A percentile compares a stretch with the other conserved stretches of the same genome.
Evolutionary conservation across 1,140 invertebrate genomes (phyloP).

Genomic region (Ceratina calcarata): DNA sequence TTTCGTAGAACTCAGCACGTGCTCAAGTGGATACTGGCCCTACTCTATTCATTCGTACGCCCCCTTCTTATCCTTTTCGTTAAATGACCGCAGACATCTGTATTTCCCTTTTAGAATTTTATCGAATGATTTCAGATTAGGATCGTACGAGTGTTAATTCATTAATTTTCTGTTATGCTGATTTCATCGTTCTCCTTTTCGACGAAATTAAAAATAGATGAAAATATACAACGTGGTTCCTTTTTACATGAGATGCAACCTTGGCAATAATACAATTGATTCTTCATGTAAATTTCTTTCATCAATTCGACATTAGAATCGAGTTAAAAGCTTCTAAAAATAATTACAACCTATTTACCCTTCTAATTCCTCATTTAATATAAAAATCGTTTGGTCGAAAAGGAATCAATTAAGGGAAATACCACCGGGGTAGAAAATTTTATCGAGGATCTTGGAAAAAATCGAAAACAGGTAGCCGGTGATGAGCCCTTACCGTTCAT

Average conservation of each 20-base stretch:
- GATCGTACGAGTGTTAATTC: not conserved
- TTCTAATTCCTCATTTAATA: not conserved
- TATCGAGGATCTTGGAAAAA: conserved; percentile 25
- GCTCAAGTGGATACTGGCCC: conserved; percentile 37
- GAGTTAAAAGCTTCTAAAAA: not conserved
- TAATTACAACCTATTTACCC: not conserved
- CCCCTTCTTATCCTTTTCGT: not conserved
- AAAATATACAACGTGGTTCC: not conserved
- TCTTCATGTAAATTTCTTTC: too few relatives aligned
- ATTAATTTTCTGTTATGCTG: not conserved
- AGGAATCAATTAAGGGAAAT: not conserved
- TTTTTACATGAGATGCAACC: too few relatives aligned
- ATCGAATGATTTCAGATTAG: not conserved
- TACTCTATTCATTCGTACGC: conserved; percentile 9
- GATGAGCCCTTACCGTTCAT: conserved; percentile 24
- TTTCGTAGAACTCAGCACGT: conserved; percentile 49
- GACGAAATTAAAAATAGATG: not conserved
- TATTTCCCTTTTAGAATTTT: too few relatives aligned
- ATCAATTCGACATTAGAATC: not conserved
- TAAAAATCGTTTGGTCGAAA: not conserved
- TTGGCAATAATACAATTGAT: too few relatives aligned
- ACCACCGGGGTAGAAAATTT: conserved; percentile 29
- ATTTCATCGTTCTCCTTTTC: not conserved
- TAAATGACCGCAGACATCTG: not conserved
- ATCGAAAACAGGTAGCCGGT: conserved; percentile 54